A percentile compares a stretch with the other conserved stretches of the same genome.
phyloP scores from a whole-genome alignment of 2,888 invertebrate genomes.

The Calameuta pallipes region DNA sequence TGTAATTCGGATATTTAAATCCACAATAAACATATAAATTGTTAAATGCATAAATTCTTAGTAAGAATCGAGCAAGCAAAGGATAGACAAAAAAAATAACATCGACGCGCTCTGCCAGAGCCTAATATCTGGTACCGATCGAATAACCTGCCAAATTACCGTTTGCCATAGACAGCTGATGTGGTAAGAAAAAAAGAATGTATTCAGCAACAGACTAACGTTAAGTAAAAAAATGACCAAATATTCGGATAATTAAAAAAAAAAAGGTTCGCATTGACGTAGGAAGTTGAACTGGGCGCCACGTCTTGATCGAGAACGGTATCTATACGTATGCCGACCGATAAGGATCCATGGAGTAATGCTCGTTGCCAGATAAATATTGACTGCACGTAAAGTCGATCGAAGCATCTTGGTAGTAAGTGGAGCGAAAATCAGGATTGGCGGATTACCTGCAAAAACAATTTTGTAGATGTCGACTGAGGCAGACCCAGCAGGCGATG shows the following conservation, averaged over 20 bases:
- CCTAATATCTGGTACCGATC: neutral
- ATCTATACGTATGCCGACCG: neutral
- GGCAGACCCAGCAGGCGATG: slow-evolving; percentile 40
- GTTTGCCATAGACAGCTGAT: neutral
- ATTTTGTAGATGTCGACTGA: slow-evolving; percentile 29
- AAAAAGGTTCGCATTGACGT: neutral
- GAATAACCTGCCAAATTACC: neutral
- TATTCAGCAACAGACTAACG: neutral
- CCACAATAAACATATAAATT: neutral
- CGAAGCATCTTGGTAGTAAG: neutral
- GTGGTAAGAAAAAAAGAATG: neutral
- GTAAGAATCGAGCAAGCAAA: neutral
- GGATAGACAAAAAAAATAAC: neutral
- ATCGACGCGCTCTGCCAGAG: neutral
- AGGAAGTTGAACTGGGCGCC: neutral
- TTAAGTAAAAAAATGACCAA: neutral
- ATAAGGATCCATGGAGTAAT: neutral
- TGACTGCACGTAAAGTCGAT: neutral
- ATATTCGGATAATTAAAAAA: neutral
- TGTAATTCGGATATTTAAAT: neutral
- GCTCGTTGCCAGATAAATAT: neutral
- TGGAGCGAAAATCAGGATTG: neutral
- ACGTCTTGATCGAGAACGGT: neutral
- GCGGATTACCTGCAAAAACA: slow-evolving; percentile 42
- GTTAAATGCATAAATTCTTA: neutral